Evolutionary conservation across 2,113 vertebrate species (phyloP).

Genomic region (Polypterus senegalus): DNA sequence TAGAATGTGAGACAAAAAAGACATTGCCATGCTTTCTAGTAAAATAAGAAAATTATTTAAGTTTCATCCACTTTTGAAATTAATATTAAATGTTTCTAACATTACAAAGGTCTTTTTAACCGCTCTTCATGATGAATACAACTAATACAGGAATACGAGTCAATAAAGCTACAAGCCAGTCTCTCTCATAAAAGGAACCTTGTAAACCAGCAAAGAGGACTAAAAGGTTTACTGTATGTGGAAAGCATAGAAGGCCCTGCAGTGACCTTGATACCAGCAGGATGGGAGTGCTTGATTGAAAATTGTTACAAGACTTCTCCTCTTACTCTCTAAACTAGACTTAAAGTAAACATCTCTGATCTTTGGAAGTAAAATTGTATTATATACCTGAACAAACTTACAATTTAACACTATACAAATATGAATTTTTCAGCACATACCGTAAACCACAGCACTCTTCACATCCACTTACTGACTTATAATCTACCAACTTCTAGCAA

Average conservation of each 20-base stretch:
- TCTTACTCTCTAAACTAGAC: not conserved
- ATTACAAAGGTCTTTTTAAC: not conserved
- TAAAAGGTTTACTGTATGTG: too few relatives aligned
- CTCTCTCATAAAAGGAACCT: too few relatives aligned
- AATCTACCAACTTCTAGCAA: slow-evolving; percentile 16
- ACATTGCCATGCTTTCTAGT: too few relatives aligned
- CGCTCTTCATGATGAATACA: not conserved
- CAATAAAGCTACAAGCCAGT: too few relatives aligned
- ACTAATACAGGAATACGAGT: too few relatives aligned
- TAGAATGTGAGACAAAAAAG: too few relatives aligned
- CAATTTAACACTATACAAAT: not conserved
- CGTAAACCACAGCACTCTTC: not conserved
- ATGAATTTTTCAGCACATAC: not conserved
- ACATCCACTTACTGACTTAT: too few relatives aligned
- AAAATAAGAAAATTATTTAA: too few relatives aligned
- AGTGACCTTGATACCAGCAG: not conserved
- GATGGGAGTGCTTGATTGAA: not conserved
- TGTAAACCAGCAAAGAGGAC: too few relatives aligned
- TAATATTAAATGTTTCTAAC: too few relatives aligned
- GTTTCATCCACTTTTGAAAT: too few relatives aligned
- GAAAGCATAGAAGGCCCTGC: not conserved
- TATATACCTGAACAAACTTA: not conserved
- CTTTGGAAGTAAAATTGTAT: not conserved
- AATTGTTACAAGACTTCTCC: not conserved
- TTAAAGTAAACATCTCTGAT: not conserved